Evolutionary conservation across 2,888 invertebrate genomes (phyloP), one percentile per base, ranked within the genome.

Genomic region (Tenthredo distinguenda): DNA sequence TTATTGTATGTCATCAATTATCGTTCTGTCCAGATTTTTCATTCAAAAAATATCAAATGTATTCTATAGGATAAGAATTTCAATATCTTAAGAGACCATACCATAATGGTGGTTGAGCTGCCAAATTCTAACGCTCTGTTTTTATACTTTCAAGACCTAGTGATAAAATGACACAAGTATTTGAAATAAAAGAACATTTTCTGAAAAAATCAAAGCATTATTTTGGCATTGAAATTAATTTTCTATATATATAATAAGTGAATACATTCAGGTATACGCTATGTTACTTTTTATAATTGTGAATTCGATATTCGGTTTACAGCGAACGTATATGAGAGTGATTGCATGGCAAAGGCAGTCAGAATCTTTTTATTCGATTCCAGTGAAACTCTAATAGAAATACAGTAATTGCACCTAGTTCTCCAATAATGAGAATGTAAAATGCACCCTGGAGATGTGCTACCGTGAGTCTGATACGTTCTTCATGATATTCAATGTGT

Each of bases 401-500:
- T 43, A n/a, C 40, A 26, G 9, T 21, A 21, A 43, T 43, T 21
- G 40, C 72, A 40, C 40, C n/a, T 40, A 26, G 21, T 43, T 12
- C 21, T 21, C 72, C 72, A 40, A 40, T 21, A 18, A 74, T 21
- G 1, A 74, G 72, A 21, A 74, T 43, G 43, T 74, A 74, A 31
- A 74, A 74, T 3, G 72, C 72, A 43, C 72, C 72, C 15, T 43
- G 43, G 21, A 74, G 72, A n/a, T 74, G 72, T 12, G 12, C 21
- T 21, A 43, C 40, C 12, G 21, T 74, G 21, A 74, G 72, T 43
- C 43, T 40, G 43, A 43, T 40, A 12, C 21, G 21, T 21, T n/a
- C 9, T 26, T 74, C n/a, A 7, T 9, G 18, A 31, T 37, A 71
- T 71, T 71, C 71, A 26, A 26, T 62, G 26, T 1, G 40, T 15